Evolutionary conservation across 1,140 invertebrate genomes (phyloP), one percentile per base, ranked within the genome.

Genomic region (Drosophila santomea): DNA sequence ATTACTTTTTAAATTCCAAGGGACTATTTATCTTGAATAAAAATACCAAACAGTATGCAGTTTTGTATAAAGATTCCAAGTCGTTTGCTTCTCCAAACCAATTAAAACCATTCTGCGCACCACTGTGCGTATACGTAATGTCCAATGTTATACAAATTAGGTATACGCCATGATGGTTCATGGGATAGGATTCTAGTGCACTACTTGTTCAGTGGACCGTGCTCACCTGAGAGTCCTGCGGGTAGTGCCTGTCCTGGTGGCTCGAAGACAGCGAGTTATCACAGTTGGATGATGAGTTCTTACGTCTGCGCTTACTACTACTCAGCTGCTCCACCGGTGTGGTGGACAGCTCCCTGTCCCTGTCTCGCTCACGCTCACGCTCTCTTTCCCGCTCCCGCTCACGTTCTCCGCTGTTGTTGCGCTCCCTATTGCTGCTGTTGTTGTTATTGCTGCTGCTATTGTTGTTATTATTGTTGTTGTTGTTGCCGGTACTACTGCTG

Each of bases 281-380:
- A 93, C 94, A 95, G 93, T 94, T 95, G 90, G 93, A 94, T 83
- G 93, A 94, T 83, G 95, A 96, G 80, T 94, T 94, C 91, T 95
- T 95, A 92, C 95, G 93, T 94, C 96, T 96, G 90, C 94, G 94
- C 92, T 95, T 95, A 91, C 95, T 94, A 73, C 94, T 93, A 92
- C 90, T 86, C 63, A 86, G 84, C 84, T 93, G 93, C 62, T 92
- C 92, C 48, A 91, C 91, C 56, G 91, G 91, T 67, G 91, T 92
- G 43, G 91, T 92, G 54, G 91, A 92, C 61, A 92, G 79, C 76
- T 92, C 92, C 60, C 91, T 80, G 57, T 92, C 73, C 41, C 68
- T 71, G 63, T 71, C 91, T 38, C 91, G 77, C 57, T 92, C 88
- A 52, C 80, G 50, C 64, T 80, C 81, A 52, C 80, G 50, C 64